These are phyloP conservation scores for Strix aluco DNA, from an alignment of 2,113 vertebrate genomes.

Conservation along the genomic window DNA sequence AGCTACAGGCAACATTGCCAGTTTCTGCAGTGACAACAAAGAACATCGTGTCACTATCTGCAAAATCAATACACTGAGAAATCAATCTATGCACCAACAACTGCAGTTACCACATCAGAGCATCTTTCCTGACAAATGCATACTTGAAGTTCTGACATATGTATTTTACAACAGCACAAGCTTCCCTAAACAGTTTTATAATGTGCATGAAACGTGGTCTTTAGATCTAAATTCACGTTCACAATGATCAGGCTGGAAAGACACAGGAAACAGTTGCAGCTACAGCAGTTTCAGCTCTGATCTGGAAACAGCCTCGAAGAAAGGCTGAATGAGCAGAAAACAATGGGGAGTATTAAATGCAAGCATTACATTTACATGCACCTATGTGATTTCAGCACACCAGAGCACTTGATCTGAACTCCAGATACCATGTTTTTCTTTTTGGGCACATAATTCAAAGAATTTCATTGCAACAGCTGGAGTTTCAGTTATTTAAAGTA, in stretches of 20 bases:
- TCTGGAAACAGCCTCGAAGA: background rate
- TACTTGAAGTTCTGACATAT: background rate
- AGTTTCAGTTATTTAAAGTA: conserved; percentile 59
- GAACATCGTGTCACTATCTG: background rate
- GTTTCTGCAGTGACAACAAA: background rate
- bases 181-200: background rate
- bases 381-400: background rate
- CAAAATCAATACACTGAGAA: background rate
- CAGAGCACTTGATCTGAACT: conserved; percentile 25
- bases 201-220: background rate
- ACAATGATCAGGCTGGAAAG: background rate
- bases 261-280: background rate
- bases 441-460: background rate
- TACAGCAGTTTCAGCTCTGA: background rate
- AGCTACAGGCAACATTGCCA: background rate
- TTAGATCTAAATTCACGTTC: background rate
- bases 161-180: background rate
- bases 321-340: background rate
- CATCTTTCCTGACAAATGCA: background rate
- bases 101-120: background rate
- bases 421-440: conserved; percentile 4
- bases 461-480: conserved; percentile 29
- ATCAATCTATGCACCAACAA: background rate
- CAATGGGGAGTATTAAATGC: background rate
- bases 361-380: background rate